Conservation (phyloP, 2,113 vertebrate genomes). For the Brienomyrus brachyistius region DNA sequence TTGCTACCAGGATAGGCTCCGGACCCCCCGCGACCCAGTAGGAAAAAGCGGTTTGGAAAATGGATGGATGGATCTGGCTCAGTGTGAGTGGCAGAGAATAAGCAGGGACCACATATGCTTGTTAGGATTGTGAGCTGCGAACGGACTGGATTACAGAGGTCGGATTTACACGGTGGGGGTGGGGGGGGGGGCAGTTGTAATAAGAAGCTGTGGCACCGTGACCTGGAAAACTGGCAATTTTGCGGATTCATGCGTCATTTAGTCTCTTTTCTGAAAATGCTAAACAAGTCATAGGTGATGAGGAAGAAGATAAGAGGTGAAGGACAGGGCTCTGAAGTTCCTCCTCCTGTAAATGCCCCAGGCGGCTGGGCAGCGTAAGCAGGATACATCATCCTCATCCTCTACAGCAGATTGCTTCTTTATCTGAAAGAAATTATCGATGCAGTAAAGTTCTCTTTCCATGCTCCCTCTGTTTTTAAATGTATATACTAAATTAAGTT, state of each 20-base stretch:
- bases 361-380: not conserved
- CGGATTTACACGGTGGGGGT: not conserved
- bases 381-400: conserved; percentile 5
- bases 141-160: not conserved
- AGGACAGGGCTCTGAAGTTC: not conserved
- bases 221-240: not conserved
- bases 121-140: not conserved
- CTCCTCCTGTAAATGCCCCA: not conserved
- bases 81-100: not conserved
- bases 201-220: not conserved
- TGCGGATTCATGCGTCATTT: not conserved
- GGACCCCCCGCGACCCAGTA: too few relatives aligned
- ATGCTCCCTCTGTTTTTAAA: conserved; percentile 7
- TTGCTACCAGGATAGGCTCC: too few relatives aligned
- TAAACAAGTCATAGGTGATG: not conserved
- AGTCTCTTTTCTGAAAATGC: not conserved
- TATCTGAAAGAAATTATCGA: conserved; percentile 2
- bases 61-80: not conserved
- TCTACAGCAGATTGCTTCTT: not conserved
- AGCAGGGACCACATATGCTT: not conserved
- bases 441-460: conserved; percentile 17
- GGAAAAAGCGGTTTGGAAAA: too few relatives aligned
- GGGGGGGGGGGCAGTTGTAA: not conserved
- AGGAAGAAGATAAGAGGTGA: not conserved
- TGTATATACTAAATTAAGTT: not conserved